phyloP scores from a whole-genome alignment of 2,113 vertebrate species.

The Cyrtonyx montezumae region DNA sequence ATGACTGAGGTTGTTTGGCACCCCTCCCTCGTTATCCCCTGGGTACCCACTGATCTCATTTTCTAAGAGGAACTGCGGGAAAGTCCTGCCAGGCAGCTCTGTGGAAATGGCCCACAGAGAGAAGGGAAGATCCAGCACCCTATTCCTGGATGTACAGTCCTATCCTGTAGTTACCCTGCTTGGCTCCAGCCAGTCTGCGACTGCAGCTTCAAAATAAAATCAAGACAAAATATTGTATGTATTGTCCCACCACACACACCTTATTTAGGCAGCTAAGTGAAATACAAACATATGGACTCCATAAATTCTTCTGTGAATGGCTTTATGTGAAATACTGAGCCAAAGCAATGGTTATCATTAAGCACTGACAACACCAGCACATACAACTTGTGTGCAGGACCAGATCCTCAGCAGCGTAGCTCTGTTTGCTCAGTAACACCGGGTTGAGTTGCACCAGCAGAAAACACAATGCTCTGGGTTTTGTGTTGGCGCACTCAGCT shows the following conservation, averaged over 20 bases:
- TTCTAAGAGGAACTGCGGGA: background rate
- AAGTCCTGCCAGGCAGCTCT: slow-evolving; percentile 41
- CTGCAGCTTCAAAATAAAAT: slow-evolving; percentile 28
- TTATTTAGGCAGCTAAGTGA: slow-evolving; percentile 15
- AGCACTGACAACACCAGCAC: background rate
- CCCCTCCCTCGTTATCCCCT: background rate
- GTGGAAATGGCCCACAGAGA: slow-evolving; percentile 16
- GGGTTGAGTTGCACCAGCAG: background rate
- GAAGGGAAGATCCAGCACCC: slow-evolving; percentile 42
- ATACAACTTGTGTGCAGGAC: background rate
- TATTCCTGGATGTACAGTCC: slow-evolving; percentile 22
- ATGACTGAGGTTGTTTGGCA: background rate
- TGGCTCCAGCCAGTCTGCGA: slow-evolving; percentile 59
- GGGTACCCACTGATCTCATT: background rate
- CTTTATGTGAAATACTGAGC: background rate
- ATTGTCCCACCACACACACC: background rate
- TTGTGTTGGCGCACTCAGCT: background rate
- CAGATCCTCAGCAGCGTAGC: background rate
- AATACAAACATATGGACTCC: slow-evolving; percentile 43
- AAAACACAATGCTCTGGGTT: background rate
- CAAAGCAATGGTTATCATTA: slow-evolving; percentile 48
- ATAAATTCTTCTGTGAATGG: slow-evolving; percentile 17
- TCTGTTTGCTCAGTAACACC: background rate
- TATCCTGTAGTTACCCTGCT: slow-evolving; percentile 29
- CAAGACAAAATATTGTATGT: background rate